Percentiles rank a stretch among this genome's conserved stretches.
phyloP scores from a whole-genome alignment of 2,797 vertebrate species.

The Champsocephalus gunnari region DNA sequence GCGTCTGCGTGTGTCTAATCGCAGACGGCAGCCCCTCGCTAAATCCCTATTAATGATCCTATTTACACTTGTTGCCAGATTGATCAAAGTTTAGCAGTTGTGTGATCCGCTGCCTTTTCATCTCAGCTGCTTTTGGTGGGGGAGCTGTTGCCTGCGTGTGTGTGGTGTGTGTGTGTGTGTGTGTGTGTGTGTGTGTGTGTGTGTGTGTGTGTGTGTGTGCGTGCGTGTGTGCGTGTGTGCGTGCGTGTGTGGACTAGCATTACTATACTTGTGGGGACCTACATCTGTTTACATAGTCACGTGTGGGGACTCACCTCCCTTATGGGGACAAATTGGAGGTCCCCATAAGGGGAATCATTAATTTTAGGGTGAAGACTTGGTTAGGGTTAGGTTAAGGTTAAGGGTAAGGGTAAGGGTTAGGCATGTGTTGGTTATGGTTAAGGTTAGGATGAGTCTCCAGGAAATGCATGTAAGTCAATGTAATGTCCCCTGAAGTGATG shows the following conservation, averaged over 20 bases:
- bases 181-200: constrained; percentile 11
- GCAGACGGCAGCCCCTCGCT: constrained; percentile 73
- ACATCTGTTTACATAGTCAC: too few relatives aligned
- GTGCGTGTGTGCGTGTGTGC: constrained; percentile 5
- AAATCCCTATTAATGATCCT: constrained; percentile 84
- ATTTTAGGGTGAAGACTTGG: too few relatives aligned
- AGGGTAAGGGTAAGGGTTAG: too few relatives aligned
- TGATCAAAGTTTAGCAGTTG: constrained; percentile 83
- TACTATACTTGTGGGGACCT: too few relatives aligned
- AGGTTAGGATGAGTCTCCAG: too few relatives aligned
- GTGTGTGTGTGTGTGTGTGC: constrained; percentile 36
- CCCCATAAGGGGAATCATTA: too few relatives aligned
- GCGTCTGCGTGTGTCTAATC: constrained; percentile 74
- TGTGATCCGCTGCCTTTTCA: constrained; percentile 77
- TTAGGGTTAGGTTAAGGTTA: too few relatives aligned
- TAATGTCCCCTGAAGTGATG: too few relatives aligned
- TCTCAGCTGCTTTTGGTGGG: constrained; percentile 68
- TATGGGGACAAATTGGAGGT: too few relatives aligned
- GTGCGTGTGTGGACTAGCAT: neutral
- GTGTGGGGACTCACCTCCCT: too few relatives aligned
- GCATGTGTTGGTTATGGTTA: too few relatives aligned
- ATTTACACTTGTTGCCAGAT: constrained; percentile 83
- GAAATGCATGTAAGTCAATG: too few relatives aligned
- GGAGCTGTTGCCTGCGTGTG: constrained; percentile 6
- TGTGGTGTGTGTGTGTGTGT: constrained; percentile 40